A percentile compares a stretch with the other conserved stretches of the same genome.
Evolutionary conservation across 2,113 vertebrate genomes (phyloP).

Genomic region (Bambusicola thoracicus): DNA sequence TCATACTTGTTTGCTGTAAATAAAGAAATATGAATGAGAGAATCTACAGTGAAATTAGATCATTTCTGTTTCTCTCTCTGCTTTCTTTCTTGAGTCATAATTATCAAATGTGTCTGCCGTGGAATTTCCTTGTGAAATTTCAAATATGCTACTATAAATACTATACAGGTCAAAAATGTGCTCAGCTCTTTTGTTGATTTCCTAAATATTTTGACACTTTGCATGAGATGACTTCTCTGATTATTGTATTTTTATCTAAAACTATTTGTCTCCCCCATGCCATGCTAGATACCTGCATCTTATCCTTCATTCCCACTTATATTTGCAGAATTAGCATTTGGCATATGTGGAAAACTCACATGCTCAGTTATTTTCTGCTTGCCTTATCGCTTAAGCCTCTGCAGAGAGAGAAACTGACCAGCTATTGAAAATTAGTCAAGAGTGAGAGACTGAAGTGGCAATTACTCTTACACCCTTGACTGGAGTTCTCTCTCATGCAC

Average conservation of each 20-base stretch:
- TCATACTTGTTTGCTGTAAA: neutral
- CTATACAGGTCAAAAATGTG: neutral
- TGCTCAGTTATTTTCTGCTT: neutral
- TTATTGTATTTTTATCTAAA: neutral
- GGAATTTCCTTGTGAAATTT: neutral
- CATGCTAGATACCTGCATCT: neutral
- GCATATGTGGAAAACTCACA: neutral
- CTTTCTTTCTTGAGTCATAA: neutral
- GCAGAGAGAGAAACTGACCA: neutral
- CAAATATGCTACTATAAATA: neutral
- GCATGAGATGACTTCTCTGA: neutral
- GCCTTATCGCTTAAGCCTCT: neutral
- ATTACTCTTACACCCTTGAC: conserved; percentile 22
- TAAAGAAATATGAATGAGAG: neutral
- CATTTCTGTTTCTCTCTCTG: neutral
- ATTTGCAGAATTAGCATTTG: neutral
- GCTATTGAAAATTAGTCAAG: conserved; percentile 18
- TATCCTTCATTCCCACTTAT: neutral
- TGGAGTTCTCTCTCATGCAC: neutral
- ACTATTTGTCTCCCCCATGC: neutral
- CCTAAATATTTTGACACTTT: neutral
- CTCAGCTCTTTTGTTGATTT: neutral
- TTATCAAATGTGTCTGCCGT: neutral
- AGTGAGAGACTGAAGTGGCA: conserved; percentile 7
- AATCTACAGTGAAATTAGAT: neutral